Evolutionary conservation across 2,113 vertebrate genomes (phyloP), one percentile per base, ranked within the genome.

Genomic region (Saguinus imperator): DNA sequence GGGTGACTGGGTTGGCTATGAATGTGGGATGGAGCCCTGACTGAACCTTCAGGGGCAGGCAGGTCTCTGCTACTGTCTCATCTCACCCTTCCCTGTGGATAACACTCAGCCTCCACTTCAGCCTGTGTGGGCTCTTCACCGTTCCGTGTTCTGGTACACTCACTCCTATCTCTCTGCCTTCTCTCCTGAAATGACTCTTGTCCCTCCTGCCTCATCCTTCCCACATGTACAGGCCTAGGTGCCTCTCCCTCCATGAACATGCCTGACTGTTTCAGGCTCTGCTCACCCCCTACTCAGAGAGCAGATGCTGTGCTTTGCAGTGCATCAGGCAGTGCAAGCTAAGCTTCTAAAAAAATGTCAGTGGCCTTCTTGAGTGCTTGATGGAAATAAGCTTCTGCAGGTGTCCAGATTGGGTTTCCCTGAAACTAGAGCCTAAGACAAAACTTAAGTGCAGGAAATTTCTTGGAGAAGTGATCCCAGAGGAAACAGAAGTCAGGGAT

Each of bases 231-330:
- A 11, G 35, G 18, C 25, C 57, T 35, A 45, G 70, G 12, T 0
- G 0, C 52, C 68, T 40, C 25, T 43, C 5, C 40, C 35, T 83
- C 45, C 5, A 11, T 29, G 64, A 70, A 29, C 3, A 1, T 25
- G 9, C 32, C 57, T 3, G 1, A 50, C 17, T 14, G 8, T 48
- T 37, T n/a, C 50, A 57, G 79, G 16, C 32, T 20, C 37, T 3
- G 12, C 17, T 1, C 40, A 6, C 8, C 21, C 37, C 0, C 17
- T 29, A 37, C 20, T 50, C 10, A 18, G 20, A 4, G 12, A 32
- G 57, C 3, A 0, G n/a, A 43, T 5, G 10, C 27, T 45, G 2
- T 52, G 25, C 25, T 55, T 2, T 11, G 35, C 20, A 73, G 40
- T 0, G 0, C 7, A 27, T 64, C 25, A 20, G 3, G 5, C 6